A percentile compares a stretch with the other conserved stretches of the same genome.
Conservation (phyloP, 1,140 invertebrate species). For the Oedothorax gibbosus region DNA sequence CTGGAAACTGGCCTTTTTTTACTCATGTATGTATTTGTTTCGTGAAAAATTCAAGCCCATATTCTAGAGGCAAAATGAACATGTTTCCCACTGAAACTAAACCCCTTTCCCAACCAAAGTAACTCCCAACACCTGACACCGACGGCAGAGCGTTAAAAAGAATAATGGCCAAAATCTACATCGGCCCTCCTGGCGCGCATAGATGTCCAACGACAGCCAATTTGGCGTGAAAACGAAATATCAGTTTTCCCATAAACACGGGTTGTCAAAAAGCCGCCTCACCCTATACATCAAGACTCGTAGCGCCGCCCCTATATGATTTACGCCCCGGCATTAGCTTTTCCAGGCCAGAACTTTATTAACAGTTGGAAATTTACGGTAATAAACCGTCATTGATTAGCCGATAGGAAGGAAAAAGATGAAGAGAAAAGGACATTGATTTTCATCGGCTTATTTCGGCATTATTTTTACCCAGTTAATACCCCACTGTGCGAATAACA, state of each 20-base stretch:
- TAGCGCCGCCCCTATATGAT: conserved; percentile 17
- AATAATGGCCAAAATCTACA: conserved; percentile 20
- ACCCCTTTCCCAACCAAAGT: no score
- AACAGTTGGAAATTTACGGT: conserved; percentile 55
- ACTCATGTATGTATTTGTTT: no score
- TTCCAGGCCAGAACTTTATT: conserved; percentile 51
- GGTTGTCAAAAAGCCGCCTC: conserved; percentile 54
- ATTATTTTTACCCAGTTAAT: no score
- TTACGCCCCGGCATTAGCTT: conserved; percentile 42
- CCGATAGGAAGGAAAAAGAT: neutral
- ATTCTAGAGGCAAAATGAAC: no score
- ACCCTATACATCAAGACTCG: conserved; percentile 27
- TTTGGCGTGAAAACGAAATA: conserved; percentile 56
- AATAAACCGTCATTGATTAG: conserved; percentile 54
- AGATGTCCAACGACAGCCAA: conserved; percentile 39
- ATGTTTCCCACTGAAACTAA: no score
- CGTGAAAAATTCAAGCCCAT: no score
- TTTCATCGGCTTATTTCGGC: conserved; percentile 19
- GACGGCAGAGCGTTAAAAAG: neutral
- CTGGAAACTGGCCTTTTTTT: no score
- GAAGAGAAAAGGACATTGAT: conserved; percentile 26
- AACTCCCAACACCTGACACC: conserved; percentile 2
- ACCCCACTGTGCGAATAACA: no score
- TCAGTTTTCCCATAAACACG: conserved; percentile 50
- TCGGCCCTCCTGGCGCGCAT: conserved; percentile 19